These are phyloP conservation scores for Semotilus atromaculatus DNA, from an alignment of 2,797 vertebrate genomes.

Conservation along the genomic window DNA sequence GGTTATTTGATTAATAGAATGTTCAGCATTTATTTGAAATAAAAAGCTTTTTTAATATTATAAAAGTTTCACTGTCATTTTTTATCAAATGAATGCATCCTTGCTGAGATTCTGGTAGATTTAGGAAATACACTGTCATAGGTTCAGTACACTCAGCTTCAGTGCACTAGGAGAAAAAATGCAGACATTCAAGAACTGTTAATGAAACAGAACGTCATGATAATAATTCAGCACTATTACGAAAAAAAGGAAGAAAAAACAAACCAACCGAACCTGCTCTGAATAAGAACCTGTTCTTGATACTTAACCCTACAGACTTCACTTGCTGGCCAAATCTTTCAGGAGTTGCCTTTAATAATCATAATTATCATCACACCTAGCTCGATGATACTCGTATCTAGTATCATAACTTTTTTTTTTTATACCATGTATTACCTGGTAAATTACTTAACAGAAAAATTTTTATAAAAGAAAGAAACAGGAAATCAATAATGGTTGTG, in stretches of 20 bases:
- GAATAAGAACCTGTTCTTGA: slow-evolving; percentile 4
- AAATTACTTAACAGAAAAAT: neutral
- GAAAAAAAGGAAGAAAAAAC: neutral
- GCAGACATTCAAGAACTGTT: neutral
- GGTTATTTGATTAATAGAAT: neutral
- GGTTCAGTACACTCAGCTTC: neutral
- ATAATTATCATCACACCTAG: neutral
- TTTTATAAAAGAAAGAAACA: slow-evolving; percentile 1
- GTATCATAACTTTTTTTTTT: neutral
- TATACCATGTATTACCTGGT: neutral
- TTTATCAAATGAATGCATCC: neutral
- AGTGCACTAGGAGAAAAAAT: neutral
- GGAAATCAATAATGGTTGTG: neutral
- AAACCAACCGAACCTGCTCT: neutral
- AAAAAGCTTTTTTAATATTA: neutral
- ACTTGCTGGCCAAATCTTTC: too few relatives aligned
- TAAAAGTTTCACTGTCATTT: neutral
- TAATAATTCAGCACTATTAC: neutral
- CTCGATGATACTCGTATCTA: neutral
- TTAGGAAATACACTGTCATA: neutral
- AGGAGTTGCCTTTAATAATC: neutral
- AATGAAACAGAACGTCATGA: neutral
- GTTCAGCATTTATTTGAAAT: neutral
- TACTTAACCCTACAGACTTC: neutral
- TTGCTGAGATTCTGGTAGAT: neutral